phyloP scores from a whole-genome alignment of 2,113 vertebrate species.

The Megaleporinus macrocephalus region DNA sequence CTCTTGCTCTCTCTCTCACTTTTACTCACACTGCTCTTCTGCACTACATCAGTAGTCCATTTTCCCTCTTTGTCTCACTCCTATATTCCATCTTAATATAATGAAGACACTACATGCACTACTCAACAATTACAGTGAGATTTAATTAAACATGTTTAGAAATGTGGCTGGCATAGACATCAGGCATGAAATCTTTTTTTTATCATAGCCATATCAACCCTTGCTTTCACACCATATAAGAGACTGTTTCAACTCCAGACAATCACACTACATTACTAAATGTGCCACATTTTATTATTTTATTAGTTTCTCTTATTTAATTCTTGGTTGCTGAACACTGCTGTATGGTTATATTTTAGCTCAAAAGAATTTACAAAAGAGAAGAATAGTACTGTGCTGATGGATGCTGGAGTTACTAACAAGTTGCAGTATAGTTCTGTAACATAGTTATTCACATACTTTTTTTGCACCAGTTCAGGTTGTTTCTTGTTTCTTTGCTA shows the following conservation, averaged over 20 bases:
- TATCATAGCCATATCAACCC: background rate
- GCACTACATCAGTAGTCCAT: slow-evolving; percentile 30
- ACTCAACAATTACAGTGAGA: background rate
- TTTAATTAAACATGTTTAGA: background rate
- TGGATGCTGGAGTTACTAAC: no score
- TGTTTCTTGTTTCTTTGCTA: background rate
- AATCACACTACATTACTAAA: no score
- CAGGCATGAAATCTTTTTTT: no score
- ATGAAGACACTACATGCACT: background rate
- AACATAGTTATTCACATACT: no score
- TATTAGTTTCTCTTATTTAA: no score
- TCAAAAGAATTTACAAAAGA: no score
- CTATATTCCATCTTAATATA: background rate
- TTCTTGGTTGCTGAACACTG: no score
- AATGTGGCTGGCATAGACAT: background rate
- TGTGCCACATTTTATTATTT: no score
- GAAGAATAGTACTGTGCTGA: no score
- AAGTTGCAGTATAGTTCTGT: no score
- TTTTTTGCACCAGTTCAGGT: no score
- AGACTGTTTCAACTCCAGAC: background rate
- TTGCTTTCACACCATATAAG: background rate
- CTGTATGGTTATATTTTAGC: no score
- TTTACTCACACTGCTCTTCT: slow-evolving; percentile 65
- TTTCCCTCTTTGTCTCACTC: background rate
- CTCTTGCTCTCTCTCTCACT: slow-evolving; percentile 16